Evolutionary conservation across 2,113 vertebrate genomes (phyloP), one percentile per base, ranked within the genome.

Genomic region (Anthoscopus minutus): DNA sequence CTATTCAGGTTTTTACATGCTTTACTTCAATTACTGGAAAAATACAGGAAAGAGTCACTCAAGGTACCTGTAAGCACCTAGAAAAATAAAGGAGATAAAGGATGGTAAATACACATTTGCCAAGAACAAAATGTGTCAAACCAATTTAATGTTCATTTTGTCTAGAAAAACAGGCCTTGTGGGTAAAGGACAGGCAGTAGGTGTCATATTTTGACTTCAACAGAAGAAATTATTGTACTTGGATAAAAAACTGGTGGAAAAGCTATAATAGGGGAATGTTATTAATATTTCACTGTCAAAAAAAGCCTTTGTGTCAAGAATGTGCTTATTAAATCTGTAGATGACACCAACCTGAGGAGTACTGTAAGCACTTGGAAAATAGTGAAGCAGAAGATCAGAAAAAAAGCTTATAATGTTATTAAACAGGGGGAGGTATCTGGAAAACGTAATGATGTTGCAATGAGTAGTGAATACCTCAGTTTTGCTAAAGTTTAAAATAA

Each of bases 101-200:
- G 9, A 85, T 57, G 18, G 53, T 88, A 92, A 96, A 92, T 74
- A 89, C 33, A 50, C 6, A 38, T 89, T 95, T 90, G 30, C 88
- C 71, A 88, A 88, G 90, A 95, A 93, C 50, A 92, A 86, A 94
- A 86, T 44, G 9, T 47, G 79, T 95, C 92, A 96, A 83, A 93
- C 50, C 62, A 61, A 73, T 95, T 94, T 92, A 50, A 80, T 93
- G 73, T 94, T 93, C 45, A 66, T 90, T 38, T 69, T 4, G 2
- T 4, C 4, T 31, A 50, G 30, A 88, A 62, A 77, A 92, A 82
- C 67, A 88, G 37, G 35, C 21, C 47, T 90, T 86, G 62, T 70
- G 67, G 42, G 62, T 86, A 86, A 86, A 88, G 90, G 58, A 90
- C 58, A 83, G 79, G 82, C 45, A 81, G 48, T 57, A 73, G 57